Evolutionary conservation across 2,888 invertebrate species (phyloP).

Genomic region (Drosophila paracracens): DNA sequence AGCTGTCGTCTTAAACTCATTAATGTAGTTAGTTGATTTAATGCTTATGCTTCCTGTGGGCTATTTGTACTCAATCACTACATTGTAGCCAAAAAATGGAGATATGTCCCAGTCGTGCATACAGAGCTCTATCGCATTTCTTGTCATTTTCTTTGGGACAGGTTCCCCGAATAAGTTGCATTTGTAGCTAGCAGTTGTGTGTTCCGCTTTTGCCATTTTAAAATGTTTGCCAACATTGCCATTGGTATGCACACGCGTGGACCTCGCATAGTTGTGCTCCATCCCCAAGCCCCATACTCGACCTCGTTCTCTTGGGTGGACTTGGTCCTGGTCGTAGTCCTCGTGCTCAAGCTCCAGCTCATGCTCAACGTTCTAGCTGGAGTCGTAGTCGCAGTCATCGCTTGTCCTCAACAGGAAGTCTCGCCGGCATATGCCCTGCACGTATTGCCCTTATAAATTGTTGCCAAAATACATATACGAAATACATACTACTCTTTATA

Average conservation of each 20-base stretch:
- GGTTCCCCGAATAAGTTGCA: slow-evolving; percentile 65
- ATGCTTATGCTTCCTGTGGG: no score
- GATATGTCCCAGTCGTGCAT: slow-evolving; percentile 3
- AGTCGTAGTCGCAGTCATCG: slow-evolving; percentile 44
- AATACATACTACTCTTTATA: slow-evolving; percentile 19
- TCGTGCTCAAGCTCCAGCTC: slow-evolving; percentile 1
- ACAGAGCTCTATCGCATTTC: background rate
- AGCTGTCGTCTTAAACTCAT: background rate
- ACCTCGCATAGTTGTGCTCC: slow-evolving; percentile 74
- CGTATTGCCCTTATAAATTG: slow-evolving; percentile 79
- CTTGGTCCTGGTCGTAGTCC: background rate
- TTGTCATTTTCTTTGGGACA: slow-evolving; percentile 54
- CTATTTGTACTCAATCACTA: background rate
- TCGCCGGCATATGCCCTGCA: slow-evolving; percentile 76
- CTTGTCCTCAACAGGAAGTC: slow-evolving; percentile 76
- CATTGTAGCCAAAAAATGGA: background rate
- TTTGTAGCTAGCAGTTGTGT: slow-evolving; percentile 60
- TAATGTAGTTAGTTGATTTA: background rate
- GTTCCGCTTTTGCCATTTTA: slow-evolving; percentile 51
- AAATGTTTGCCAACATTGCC: slow-evolving; percentile 78
- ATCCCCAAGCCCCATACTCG: background rate
- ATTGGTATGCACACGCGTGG: slow-evolving; percentile 81
- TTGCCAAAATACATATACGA: slow-evolving; percentile 66
- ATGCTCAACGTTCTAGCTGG: slow-evolving; percentile 8
- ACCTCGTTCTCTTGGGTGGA: background rate